phyloP scores from a whole-genome alignment of 2,797 vertebrate species.

The Iguana delicatissima region DNA sequence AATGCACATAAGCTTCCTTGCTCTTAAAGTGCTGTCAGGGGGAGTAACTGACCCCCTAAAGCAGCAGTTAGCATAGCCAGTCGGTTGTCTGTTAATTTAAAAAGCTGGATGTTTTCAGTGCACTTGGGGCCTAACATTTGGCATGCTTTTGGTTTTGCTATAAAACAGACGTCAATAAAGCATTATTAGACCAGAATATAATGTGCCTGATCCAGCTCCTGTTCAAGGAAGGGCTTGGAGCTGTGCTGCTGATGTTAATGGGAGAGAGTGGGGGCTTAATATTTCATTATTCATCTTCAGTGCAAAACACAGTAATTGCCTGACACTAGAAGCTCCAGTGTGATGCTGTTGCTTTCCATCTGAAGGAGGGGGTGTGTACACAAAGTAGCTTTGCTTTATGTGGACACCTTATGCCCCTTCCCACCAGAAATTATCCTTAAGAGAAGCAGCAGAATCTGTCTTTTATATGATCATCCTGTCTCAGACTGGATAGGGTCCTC shows the following conservation, averaged over 20 bases:
- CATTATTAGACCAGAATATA: slow-evolving; percentile 9
- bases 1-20: slow-evolving; percentile 52
- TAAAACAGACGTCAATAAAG: slow-evolving; percentile 2
- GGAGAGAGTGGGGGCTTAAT: background rate
- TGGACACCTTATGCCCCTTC: background rate
- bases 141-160: background rate
- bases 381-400: background rate
- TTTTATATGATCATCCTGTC: background rate
- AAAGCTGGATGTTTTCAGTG: slow-evolving; percentile 19
- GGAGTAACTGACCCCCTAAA: background rate
- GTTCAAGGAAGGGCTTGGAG: background rate
- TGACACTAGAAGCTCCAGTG: background rate
- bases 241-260: background rate
- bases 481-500: background rate
- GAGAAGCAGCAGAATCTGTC: background rate
- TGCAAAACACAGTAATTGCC: background rate
- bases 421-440: background rate
- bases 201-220: background rate
- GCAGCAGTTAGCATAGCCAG: slow-evolving; percentile 18
- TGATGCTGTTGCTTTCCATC: background rate
- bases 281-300: background rate
- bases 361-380: background rate
- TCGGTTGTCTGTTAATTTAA: slow-evolving; percentile 1
- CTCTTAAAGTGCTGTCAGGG: background rate
- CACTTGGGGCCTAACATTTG: slow-evolving; percentile 21